Evolutionary conservation across 2,888 invertebrate species (phyloP), one percentile per base, ranked within the genome.

Genomic region (Pogonocherus hispidulus): DNA sequence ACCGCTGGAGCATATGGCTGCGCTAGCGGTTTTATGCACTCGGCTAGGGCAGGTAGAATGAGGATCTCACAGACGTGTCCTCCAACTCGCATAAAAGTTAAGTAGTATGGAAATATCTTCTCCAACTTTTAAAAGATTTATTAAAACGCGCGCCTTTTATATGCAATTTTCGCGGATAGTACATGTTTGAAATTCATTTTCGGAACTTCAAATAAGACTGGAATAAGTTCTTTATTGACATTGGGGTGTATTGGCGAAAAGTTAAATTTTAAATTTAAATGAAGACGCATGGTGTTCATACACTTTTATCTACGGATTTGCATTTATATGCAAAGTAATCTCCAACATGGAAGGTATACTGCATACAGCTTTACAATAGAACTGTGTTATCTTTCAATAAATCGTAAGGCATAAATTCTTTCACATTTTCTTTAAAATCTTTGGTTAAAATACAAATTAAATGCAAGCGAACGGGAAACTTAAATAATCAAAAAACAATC

Each of bases 91-190:
- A 59, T 59, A 47, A 44, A 47, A 59, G 27, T 18, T 59, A 59
- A 32, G 59, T 47, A 59, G 47, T 27, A 59, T 47, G 59, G 19
- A 59, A 47, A 59, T 59, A 23, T 57, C 22, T 44, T 57, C 59
- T 23, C 19, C 23, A 8, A 57, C 57, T 57, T 57, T 6, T 16
- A 11, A 41, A 47, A 47, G 59, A 47, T 59, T 32, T 59, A 59
- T 35, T 59, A 59, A 59, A 59, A 57, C 9, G 22, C 37, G 14
- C 3, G 5, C 2, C n/a, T n/a, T 41, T 54, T 27, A 35, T 27
- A 32, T 51, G 49, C 49, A 51, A 52, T 27, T 8, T 35, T 11
- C 37, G 19, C 22, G n/a, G 8, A 20, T 19, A 55, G 37, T 37
- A 37, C 37, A 37, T 22, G 55, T 37, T 55, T 55, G 37, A 55